Conservation (phyloP, 1,140 invertebrate genomes). For the Neotoxoptera formosana region DNA sequence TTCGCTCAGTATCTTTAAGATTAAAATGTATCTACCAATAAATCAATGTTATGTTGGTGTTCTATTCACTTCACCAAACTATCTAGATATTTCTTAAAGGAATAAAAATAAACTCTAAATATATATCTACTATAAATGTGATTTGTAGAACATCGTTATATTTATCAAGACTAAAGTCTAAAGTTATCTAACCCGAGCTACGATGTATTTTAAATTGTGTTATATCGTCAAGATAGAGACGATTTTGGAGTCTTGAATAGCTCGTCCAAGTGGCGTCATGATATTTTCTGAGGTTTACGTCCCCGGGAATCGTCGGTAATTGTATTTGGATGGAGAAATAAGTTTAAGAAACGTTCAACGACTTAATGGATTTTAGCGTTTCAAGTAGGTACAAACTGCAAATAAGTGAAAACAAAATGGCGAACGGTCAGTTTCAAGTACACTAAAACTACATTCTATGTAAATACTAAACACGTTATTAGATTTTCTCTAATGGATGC, state of each 20-base stretch:
- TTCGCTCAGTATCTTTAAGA: no score
- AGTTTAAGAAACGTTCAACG: conserved; percentile 16
- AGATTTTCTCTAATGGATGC: background rate
- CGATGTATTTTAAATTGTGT: background rate
- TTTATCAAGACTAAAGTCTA: background rate
- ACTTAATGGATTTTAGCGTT: conserved; percentile 32
- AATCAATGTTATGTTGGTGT: no score
- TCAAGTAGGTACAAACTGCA: conserved; percentile 2
- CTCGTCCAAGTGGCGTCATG: background rate
- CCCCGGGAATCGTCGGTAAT: background rate
- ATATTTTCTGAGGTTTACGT: conserved; percentile 1
- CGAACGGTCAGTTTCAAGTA: conserved; percentile 3
- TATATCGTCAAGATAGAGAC: background rate
- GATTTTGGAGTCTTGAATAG: background rate
- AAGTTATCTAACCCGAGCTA: background rate
- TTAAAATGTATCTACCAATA: no score
- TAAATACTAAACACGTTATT: background rate
- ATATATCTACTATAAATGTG: background rate
- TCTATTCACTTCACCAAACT: no score
- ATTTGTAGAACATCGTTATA: background rate
- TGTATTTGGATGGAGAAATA: conserved; percentile 21
- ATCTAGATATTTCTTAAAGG: background rate
- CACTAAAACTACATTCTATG: background rate
- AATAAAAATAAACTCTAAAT: background rate
- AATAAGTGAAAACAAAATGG: conserved; percentile 18